These are phyloP conservation scores for Samia ricini DNA, from an alignment of 1,140 invertebrate genomes.

Conservation along the genomic window DNA sequence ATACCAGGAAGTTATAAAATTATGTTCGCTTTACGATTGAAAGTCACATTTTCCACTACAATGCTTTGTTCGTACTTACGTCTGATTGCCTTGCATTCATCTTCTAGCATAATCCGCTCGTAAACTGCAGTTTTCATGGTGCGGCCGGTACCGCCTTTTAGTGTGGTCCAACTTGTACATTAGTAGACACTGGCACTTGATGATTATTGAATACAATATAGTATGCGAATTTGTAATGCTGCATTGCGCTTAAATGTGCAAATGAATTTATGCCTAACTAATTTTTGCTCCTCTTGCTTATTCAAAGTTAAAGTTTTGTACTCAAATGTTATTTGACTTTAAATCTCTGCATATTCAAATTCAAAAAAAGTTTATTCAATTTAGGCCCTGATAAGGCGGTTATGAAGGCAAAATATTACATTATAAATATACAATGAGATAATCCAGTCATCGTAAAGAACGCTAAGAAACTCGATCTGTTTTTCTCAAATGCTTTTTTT, in stretches of 20 bases:
- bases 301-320: too few relatives aligned
- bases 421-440: too few relatives aligned
- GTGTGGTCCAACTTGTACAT: slow-evolving; percentile 14
- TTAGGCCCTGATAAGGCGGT: too few relatives aligned
- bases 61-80: slow-evolving; percentile 59
- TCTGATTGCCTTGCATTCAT: slow-evolving; percentile 66
- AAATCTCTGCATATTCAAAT: too few relatives aligned
- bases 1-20: slow-evolving; percentile 64
- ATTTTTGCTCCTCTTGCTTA: too few relatives aligned
- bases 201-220: not conserved
- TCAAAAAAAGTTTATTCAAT: too few relatives aligned
- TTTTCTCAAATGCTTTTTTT: too few relatives aligned
- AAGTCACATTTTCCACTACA: slow-evolving; percentile 66
- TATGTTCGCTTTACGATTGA: slow-evolving; percentile 65
- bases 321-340: too few relatives aligned
- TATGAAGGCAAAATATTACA: too few relatives aligned
- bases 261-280: too few relatives aligned
- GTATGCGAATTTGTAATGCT: not conserved
- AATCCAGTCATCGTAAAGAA: too few relatives aligned
- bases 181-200: slow-evolving; percentile 1
- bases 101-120: slow-evolving; percentile 60
- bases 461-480: too few relatives aligned
- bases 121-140: slow-evolving; percentile 57
- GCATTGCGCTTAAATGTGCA: not conserved
- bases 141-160: slow-evolving; percentile 21